Percentiles rank a stretch among this genome's conserved stretches.
phyloP scores from a whole-genome alignment of 1,140 invertebrate species.

The Pygmarrhopalites habei region DNA sequence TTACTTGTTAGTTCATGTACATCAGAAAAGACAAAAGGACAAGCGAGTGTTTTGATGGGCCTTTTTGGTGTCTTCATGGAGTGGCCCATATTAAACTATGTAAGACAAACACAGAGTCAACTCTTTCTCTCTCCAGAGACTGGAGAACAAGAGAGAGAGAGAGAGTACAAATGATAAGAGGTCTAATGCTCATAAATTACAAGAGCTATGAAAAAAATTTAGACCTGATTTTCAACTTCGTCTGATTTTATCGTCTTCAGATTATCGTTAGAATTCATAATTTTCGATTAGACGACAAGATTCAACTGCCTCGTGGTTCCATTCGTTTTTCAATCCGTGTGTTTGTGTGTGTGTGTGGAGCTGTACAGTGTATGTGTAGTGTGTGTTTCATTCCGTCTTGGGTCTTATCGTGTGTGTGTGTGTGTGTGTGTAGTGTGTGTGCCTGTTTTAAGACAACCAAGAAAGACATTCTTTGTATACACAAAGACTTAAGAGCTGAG shows the following conservation, averaged over 20 bases:
- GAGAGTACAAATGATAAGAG: conserved; percentile 21
- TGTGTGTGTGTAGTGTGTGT: no score
- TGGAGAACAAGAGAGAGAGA: no score
- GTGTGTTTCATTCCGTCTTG: not conserved
- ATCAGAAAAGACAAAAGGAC: no score
- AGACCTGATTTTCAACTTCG: conserved; percentile 30
- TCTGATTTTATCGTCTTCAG: conserved; percentile 21
- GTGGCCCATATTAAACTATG: no score
- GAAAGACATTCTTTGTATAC: conserved; percentile 1
- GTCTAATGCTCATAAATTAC: conserved; percentile 23
- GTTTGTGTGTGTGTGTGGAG: no score
- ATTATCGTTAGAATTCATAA: conserved; percentile 29
- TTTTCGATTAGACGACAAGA: conserved; percentile 25
- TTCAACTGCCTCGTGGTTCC: conserved; percentile 1
- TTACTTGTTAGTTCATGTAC: no score
- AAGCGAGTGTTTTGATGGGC: no score
- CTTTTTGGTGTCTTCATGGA: no score
- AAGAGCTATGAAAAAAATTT: conserved; percentile 25
- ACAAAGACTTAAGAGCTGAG: conserved; percentile 5
- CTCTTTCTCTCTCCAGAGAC: no score
- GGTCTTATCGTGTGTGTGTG: not conserved
- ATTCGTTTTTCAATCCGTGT: not conserved
- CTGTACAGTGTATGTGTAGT: no score
- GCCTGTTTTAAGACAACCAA: not conserved
- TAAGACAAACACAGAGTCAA: no score